These are phyloP conservation scores for Coleophora deauratella DNA, from an alignment of 2,888 invertebrate genomes.

Conservation along the genomic window DNA sequence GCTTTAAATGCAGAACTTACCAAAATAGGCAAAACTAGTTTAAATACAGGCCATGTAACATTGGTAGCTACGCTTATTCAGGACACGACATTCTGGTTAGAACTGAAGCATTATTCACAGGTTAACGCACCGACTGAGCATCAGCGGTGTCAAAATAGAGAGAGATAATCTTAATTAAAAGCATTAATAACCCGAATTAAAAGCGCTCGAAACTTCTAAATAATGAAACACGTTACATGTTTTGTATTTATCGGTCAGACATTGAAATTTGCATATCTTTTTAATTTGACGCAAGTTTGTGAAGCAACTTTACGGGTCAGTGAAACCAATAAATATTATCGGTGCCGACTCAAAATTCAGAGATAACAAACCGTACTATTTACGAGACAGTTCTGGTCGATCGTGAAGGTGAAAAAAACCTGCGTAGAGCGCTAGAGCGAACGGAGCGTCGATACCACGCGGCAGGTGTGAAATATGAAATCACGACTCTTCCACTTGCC, in stretches of 20 bases:
- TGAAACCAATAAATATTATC: slow-evolving; percentile 18
- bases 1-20: too few species aligned
- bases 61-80: too few species aligned
- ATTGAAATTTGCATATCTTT: slow-evolving; percentile 58
- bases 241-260: slow-evolving; percentile 39
- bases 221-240: slow-evolving; percentile 45
- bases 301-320: slow-evolving; percentile 26
- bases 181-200: slow-evolving; percentile 59
- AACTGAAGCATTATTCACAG: slow-evolving; percentile 38
- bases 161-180: slow-evolving; percentile 65
- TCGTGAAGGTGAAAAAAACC: slow-evolving; percentile 46
- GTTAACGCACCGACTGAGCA: slow-evolving; percentile 48
- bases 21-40: too few species aligned
- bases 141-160: slow-evolving; percentile 53
- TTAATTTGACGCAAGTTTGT: slow-evolving; percentile 52
- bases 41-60: too few species aligned
- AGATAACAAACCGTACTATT: slow-evolving; percentile 25
- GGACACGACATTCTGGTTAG: slow-evolving; percentile 4
- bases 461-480: slow-evolving; percentile 73
- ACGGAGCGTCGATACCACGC: slow-evolving; percentile 46
- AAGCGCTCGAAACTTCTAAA: slow-evolving; percentile 46
- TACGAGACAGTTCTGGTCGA: slow-evolving; percentile 11
- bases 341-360: slow-evolving; percentile 9
- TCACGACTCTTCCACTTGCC: slow-evolving; percentile 67
- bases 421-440: slow-evolving; percentile 30